Percentiles rank a stretch among this genome's conserved stretches.
phyloP scores from a whole-genome alignment of 2,797 vertebrate genomes.

The Peromyscus attwateri region DNA sequence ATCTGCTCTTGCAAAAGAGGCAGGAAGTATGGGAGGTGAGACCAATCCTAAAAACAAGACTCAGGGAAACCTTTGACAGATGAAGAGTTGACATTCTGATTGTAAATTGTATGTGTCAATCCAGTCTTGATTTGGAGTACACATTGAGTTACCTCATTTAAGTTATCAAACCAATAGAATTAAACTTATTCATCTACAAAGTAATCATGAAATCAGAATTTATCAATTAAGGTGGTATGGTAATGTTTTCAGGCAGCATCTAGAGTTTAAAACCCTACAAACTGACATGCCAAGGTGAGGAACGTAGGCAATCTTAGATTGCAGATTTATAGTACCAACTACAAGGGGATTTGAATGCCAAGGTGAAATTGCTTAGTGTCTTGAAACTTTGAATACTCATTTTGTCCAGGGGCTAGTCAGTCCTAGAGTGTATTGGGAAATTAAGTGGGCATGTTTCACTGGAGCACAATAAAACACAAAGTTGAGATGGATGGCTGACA shows the following conservation, averaged over 20 bases:
- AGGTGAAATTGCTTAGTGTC: background rate
- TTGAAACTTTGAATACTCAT: background rate
- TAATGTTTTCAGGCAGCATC: constrained; percentile 9
- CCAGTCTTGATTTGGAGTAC: background rate
- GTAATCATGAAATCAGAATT: background rate
- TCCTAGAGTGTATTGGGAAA: background rate
- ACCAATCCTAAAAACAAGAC: background rate
- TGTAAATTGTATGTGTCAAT: constrained; percentile 6
- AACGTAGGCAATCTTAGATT: background rate
- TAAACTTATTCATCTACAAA: background rate
- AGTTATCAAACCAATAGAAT: background rate
- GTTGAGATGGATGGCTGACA: background rate
- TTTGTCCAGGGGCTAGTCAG: background rate
- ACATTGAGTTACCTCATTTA: background rate
- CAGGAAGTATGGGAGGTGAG: background rate
- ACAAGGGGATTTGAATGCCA: background rate
- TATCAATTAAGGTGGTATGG: background rate
- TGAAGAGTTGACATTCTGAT: background rate
- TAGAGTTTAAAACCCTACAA: background rate
- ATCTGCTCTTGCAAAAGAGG: background rate
- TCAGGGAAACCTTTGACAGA: background rate
- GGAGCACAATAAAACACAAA: background rate
- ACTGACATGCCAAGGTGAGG: background rate
- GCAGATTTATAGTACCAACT: background rate
- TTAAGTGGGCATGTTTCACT: background rate